These are phyloP conservation scores for Trogon melanurus DNA, from an alignment of 2,113 vertebrate genomes.

Conservation along the genomic window DNA sequence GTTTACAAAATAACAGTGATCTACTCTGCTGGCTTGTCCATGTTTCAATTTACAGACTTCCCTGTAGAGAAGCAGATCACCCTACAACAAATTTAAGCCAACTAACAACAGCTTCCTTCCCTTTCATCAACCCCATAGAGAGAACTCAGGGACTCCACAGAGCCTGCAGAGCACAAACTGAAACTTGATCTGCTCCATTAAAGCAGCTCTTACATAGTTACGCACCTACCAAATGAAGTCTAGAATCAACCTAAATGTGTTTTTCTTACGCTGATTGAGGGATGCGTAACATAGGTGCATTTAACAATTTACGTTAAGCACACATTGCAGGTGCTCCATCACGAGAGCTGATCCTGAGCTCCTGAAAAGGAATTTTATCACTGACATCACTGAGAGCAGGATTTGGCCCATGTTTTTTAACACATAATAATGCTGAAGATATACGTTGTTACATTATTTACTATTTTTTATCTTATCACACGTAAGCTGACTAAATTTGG, in stretches of 20 bases:
- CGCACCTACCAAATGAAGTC: background rate
- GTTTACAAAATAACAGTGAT: background rate
- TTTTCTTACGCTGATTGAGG: background rate
- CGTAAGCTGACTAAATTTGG: conserved; percentile 53
- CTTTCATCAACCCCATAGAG: background rate
- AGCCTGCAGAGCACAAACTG: background rate
- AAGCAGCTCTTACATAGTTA: background rate
- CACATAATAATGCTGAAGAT: conserved; percentile 22
- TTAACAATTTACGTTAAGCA: background rate
- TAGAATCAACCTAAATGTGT: background rate
- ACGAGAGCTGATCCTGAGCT: conserved; percentile 7
- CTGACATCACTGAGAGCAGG: background rate
- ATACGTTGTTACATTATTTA: conserved; percentile 33
- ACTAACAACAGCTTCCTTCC: background rate
- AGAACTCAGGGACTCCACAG: background rate
- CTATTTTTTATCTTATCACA: conserved; percentile 54
- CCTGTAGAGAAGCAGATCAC: background rate
- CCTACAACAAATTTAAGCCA: background rate
- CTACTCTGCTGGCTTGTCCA: background rate
- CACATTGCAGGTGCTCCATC: background rate
- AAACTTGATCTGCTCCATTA: background rate
- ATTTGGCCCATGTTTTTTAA: conserved; percentile 46
- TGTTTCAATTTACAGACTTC: background rate
- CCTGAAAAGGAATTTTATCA: background rate
- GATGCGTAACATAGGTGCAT: background rate